These are phyloP conservation scores for Rhyacophila evoluta DNA, from an alignment of 2,888 invertebrate genomes.

Conservation along the genomic window DNA sequence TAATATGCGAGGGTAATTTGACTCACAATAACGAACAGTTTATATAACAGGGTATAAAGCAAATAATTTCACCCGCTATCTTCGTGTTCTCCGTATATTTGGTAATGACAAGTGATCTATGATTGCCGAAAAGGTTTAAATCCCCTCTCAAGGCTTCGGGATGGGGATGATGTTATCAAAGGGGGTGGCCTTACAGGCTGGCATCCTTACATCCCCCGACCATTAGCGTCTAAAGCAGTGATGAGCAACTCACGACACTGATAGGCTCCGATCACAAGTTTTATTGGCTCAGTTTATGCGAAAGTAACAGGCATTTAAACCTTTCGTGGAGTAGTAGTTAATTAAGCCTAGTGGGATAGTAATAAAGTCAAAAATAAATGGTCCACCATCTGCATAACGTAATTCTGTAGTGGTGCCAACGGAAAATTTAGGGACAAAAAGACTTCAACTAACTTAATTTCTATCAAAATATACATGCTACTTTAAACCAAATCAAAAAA, in stretches of 20 bases:
- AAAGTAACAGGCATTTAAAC: constrained; percentile 7
- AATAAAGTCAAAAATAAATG: neutral
- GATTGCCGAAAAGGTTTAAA: constrained; percentile 19
- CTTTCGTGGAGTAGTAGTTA: constrained; percentile 12
- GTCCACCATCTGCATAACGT: neutral
- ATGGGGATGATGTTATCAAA: constrained; percentile 6
- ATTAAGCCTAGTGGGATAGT: constrained; percentile 8
- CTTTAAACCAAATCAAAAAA: no score
- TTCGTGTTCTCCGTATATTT: neutral
- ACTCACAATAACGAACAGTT: neutral
- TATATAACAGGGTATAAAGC: neutral
- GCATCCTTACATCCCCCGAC: neutral
- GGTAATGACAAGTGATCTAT: constrained; percentile 15
- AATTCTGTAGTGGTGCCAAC: no score
- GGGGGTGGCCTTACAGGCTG: neutral
- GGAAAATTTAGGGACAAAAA: no score
- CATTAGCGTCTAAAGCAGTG: constrained; percentile 18
- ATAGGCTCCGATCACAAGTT: constrained; percentile 6
- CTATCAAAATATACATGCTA: no score
- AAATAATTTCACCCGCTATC: neutral
- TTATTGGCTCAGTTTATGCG: constrained; percentile 1
- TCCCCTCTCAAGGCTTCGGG: neutral
- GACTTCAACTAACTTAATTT: no score
- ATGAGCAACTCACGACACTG: constrained; percentile 19
- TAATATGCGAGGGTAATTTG: neutral